These are phyloP conservation scores for Mesoligia furuncula DNA, from an alignment of 2,888 invertebrate genomes.

Conservation along the genomic window DNA sequence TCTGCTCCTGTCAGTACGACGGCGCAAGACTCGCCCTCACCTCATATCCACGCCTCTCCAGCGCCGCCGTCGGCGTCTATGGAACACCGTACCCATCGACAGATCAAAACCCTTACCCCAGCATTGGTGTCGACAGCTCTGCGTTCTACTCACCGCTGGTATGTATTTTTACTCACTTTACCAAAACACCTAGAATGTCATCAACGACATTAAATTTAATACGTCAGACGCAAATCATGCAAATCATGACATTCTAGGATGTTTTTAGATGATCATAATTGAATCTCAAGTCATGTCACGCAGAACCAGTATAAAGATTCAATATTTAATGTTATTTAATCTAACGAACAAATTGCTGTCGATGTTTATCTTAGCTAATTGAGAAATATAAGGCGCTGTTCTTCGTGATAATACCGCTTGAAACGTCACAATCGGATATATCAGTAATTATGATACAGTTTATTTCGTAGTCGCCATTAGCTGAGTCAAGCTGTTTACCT, in stretches of 20 bases:
- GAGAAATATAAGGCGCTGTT: conserved; percentile 49
- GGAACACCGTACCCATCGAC: conserved; percentile 97
- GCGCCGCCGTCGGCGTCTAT: conserved; percentile 95
- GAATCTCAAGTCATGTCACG: conserved; percentile 34
- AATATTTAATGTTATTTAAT: conserved; percentile 57
- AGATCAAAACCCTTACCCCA: conserved; percentile 97
- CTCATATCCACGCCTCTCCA: conserved; percentile 94
- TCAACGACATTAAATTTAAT: not conserved
- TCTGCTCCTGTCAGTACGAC: conserved; percentile 98
- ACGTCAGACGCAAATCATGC: conserved; percentile 1
- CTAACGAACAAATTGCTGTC: conserved; percentile 55
- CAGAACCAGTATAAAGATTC: conserved; percentile 43
- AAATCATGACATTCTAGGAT: conserved; percentile 35
- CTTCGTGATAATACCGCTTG: conserved; percentile 35
- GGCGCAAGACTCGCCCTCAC: conserved; percentile 95
- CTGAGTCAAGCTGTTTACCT: conserved; percentile 61
- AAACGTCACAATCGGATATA: conserved; percentile 39
- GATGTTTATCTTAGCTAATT: conserved; percentile 63
- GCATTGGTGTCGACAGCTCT: conserved; percentile 97
- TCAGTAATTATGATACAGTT: conserved; percentile 68
- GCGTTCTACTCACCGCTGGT: conserved; percentile 99
- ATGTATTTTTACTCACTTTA: conserved; percentile 86
- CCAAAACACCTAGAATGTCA: conserved; percentile 26
- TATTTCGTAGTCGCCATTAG: conserved; percentile 65
- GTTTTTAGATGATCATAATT: conserved; percentile 40